Base-by-base conservation (phyloP, 2,113 vertebrate species). In the Prolemur simus region DNA sequence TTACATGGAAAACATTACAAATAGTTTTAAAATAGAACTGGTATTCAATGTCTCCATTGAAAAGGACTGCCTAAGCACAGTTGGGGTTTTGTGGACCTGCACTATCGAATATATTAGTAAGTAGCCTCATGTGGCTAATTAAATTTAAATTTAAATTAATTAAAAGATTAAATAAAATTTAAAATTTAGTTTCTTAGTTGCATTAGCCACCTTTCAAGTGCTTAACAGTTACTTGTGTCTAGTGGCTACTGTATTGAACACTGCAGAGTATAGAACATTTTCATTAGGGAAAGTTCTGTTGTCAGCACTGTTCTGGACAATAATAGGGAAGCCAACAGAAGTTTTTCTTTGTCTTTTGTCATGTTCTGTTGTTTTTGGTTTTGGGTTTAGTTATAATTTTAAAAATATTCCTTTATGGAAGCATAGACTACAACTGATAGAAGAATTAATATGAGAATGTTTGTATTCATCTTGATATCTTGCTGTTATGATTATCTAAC, bases 1-100 rank as follows among this genome's bases (percentile, higher is more conserved):
- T 97, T 91, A 80, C 92, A 85, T 97, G 85, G 94, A 95, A 97
- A 66, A 64, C 90, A 81, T 88, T 93, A 95, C 94, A 94, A 96
- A 85, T 83, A 45, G 52, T 91, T 97, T 96, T 54, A 88, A 93
- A 95, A 84, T 42, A 94, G 63, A 89, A 63, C 63, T 69, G 81
- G 60, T 47, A 10, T 69, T 47, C 73, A 82, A 4, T 90, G 25
- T 47, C 76, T 87, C 47, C 71, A 77, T 9, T 86, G 42, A 78
- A 68, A 68, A 78, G 39, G 54, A 68, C 63, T 68, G 34, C 58
- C 7, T 68, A 77, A 64, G 96, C 95, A 96, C 95, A 89, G 29
- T 58, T n/a, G 71, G 20, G n/a, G 8, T 82, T 49, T 84, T 96
- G 73, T 91, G 82, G 49, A 9, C 63, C 81, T 71, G 11, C 3